phyloP scores from a whole-genome alignment of 2,113 vertebrate species.

The Laterallus jamaicensis region DNA sequence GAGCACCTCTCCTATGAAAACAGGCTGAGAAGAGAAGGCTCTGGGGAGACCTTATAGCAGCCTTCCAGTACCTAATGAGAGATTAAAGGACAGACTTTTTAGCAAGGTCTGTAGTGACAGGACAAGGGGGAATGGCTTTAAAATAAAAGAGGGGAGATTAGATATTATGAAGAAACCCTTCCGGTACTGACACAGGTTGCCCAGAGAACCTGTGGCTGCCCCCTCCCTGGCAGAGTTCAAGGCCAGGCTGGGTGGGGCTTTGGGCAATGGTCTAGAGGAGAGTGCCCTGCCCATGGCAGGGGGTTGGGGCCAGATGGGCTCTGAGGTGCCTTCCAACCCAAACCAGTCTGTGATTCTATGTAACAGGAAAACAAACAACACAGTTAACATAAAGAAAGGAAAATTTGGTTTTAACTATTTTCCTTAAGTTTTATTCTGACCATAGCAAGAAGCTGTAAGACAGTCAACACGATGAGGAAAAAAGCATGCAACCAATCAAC shows the following conservation, averaged over 20 bases:
- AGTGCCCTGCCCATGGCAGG: neutral
- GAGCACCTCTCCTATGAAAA: neutral
- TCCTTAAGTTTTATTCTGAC: neutral
- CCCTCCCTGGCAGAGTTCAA: neutral
- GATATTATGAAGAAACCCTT: neutral
- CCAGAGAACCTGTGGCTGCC: too few species aligned
- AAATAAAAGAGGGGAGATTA: neutral
- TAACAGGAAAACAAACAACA: neutral
- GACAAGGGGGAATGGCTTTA: neutral
- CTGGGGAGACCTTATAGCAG: neutral
- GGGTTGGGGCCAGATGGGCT: neutral
- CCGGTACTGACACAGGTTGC: neutral
- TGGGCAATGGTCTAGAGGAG: neutral
- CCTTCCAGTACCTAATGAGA: neutral
- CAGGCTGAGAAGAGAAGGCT: neutral
- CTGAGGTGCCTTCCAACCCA: neutral
- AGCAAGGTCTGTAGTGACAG: neutral
- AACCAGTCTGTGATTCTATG: neutral
- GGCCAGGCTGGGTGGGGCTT: fast-evolving
- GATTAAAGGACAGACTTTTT: neutral
- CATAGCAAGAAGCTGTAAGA: neutral
- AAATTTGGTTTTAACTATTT: neutral
- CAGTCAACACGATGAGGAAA: neutral
- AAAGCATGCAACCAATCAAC: neutral
- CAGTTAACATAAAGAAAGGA: neutral